phyloP scores from a whole-genome alignment of 2,888 invertebrate species.

The Platycnemis pennipes region DNA sequence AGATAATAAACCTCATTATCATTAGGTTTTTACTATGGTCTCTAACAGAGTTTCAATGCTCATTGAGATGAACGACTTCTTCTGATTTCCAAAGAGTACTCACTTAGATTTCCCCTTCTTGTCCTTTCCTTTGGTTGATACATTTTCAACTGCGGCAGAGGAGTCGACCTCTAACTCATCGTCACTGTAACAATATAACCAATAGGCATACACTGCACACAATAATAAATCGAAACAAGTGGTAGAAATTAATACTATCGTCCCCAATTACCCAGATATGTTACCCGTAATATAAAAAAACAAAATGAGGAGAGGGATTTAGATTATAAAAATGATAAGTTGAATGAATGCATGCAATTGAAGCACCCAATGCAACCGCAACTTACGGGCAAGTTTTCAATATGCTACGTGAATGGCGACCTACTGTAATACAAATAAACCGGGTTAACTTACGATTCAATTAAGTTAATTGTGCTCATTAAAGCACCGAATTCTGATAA shows the following conservation, averaged over 20 bases:
- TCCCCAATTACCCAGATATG: not conserved
- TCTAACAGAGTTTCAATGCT: too few species aligned
- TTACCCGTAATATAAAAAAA: not conserved
- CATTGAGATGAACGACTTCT: conserved; percentile 4
- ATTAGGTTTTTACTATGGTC: too few species aligned
- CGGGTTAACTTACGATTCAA: not conserved
- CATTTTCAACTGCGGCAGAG: conserved; percentile 68
- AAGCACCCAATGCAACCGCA: not conserved
- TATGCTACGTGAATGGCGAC: not conserved
- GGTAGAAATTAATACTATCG: not conserved
- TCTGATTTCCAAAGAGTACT: conserved; percentile 13
- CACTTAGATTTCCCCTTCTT: conserved; percentile 71
- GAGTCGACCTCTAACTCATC: conserved; percentile 71
- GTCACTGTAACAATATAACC: conserved; percentile 70
- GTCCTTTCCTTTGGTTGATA: conserved; percentile 71
- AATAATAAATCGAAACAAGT: not conserved
- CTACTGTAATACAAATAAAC: not conserved
- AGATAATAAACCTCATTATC: too few species aligned
- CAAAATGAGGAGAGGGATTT: not conserved
- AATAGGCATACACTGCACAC: not conserved
- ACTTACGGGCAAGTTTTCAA: too few species aligned
- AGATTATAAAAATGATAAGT: not conserved
- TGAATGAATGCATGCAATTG: not conserved
- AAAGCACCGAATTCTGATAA: not conserved
- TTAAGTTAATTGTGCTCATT: not conserved